A percentile compares a stretch with the other conserved stretches of the same genome.
Evolutionary conservation across 2,888 invertebrate species (phyloP).

Genomic region (Cosmia pyralina): DNA sequence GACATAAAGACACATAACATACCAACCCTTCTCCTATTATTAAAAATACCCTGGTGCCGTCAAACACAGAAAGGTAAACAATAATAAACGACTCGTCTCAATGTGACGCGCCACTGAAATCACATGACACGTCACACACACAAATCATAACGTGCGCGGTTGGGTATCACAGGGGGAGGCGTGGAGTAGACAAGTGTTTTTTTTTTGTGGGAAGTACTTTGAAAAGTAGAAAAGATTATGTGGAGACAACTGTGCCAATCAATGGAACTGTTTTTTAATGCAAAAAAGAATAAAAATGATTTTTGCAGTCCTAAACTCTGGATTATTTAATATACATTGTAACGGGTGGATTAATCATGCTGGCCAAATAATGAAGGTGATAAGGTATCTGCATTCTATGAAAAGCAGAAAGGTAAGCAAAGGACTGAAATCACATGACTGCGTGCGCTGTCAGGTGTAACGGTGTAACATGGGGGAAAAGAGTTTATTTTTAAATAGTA

Average conservation of each 20-base stretch:
- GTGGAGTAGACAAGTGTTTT: background rate
- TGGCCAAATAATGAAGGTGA: background rate
- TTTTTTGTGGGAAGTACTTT: no score
- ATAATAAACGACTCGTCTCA: constrained; percentile 81
- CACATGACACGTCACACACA: constrained; percentile 76
- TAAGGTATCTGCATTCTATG: constrained; percentile 53
- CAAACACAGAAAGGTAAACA: constrained; percentile 77
- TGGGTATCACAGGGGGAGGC: background rate
- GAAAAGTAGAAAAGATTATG: no score
- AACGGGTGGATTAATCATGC: background rate
- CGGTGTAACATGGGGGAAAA: no score
- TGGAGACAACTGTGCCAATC: background rate
- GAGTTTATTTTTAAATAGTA: no score
- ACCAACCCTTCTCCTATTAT: constrained; percentile 43
- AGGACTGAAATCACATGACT: constrained; percentile 87
- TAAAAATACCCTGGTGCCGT: constrained; percentile 65
- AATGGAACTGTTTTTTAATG: no score
- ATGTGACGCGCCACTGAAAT: constrained; percentile 85
- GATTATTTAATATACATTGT: background rate
- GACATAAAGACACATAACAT: constrained; percentile 36
- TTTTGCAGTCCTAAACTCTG: background rate
- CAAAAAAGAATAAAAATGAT: no score
- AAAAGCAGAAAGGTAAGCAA: constrained; percentile 75
- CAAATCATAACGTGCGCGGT: constrained; percentile 29
- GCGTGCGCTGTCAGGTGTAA: no score